Evolutionary conservation across 1,140 invertebrate species (phyloP), one percentile per base, ranked within the genome.

Genomic region (Aleiodes sp.): DNA sequence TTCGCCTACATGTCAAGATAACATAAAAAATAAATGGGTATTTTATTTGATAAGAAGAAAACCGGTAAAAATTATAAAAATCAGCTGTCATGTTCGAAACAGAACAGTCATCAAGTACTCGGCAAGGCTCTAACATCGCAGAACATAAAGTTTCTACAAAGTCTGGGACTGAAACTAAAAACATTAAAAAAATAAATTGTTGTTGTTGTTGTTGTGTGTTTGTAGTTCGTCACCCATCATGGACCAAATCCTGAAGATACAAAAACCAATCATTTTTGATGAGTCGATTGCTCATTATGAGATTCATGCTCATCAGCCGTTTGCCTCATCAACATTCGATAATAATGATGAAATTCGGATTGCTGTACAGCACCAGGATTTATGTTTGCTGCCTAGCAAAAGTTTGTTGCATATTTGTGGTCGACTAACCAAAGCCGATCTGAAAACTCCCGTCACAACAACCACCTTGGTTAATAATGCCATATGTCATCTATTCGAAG

Each of bases 401-500:
- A 84, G 79, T 73, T 80, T 70, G 35, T 24, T 84, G 10, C 75
- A 83, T 59, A 73, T 84, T 14, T 70, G 75, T 60, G 80, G 82
- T 10, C 71, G 37, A 74, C 9, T 77, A 24, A 60, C 67, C 2
- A 76, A 77, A 70, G 31, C 16, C 10, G 73, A 76, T 70, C 70
- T 68, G 14, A 68, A 24, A 4, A 21, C 56, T 16, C 29, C 57
- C 3, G 26, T 41, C 10, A 10, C 29, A 2, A 70, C 28, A 0
- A 70, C 70, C n/a, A 57, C 2, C 31, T 62, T 86, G 33, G 73
- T 74, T 14, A 86, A 85, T 73, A 86, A 84, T 74, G 73, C 70
- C 21, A 69, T 83, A 4, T 71, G 78, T 21, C 79, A 79, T 77
- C 66, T 87, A 7, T 87, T 87, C 75, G 78, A 83, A 66, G 83